Conservation (phyloP, 2,113 vertebrate genomes). For the Thryonomys swinderianus region DNA sequence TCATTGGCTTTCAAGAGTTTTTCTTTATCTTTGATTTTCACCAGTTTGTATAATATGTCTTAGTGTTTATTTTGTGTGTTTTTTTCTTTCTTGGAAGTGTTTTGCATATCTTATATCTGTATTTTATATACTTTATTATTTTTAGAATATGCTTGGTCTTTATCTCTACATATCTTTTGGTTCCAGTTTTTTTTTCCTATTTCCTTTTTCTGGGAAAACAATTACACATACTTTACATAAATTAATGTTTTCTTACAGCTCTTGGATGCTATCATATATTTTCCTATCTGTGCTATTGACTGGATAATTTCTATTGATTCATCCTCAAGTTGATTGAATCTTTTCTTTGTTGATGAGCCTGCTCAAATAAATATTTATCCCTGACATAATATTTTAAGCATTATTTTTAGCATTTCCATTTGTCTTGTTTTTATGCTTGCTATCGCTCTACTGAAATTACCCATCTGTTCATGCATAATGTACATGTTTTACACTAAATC, state of each 20-base stretch:
- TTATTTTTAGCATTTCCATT: slow-evolving; percentile 19
- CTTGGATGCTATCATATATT: not conserved
- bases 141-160: slow-evolving; percentile 3
- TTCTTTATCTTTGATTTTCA: not conserved
- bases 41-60: not conserved
- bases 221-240: not conserved
- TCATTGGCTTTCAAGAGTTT: not conserved
- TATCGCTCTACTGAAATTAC: not conserved
- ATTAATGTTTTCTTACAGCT: not conserved
- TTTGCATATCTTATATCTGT: not conserved
- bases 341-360: not conserved
- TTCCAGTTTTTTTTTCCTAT: not conserved
- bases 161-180: not conserved
- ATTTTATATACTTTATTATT: not conserved
- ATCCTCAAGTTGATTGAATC: not conserved
- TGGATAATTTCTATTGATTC: not conserved
- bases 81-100: not conserved
- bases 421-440: not conserved
- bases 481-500: not conserved
- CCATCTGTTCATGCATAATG: not conserved
- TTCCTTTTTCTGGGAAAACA: not conserved
- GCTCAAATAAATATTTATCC: not conserved
- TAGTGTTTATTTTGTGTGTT: not conserved
- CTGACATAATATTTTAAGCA: not conserved
- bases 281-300: not conserved